Percentiles rank a stretch among this genome's conserved stretches.
phyloP scores from a whole-genome alignment of 2,113 vertebrate genomes.

The Labrus mixtus region DNA sequence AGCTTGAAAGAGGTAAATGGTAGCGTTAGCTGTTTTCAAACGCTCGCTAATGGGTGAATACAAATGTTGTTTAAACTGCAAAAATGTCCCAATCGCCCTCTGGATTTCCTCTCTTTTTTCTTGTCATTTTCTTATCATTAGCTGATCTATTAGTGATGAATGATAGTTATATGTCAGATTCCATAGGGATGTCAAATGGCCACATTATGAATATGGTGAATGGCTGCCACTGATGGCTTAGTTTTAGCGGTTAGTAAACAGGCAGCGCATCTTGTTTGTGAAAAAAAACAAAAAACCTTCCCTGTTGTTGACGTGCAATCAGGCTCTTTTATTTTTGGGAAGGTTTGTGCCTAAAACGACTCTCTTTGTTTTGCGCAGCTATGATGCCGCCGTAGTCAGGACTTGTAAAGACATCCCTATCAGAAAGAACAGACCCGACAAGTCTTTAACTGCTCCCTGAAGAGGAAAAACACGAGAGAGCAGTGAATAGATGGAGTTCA shows the following conservation, averaged over 20 bases:
- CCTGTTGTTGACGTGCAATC: slow-evolving; percentile 38
- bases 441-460: slow-evolving; percentile 84
- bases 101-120: too few species aligned
- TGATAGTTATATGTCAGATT: background rate
- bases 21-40: too few species aligned
- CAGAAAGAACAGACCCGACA: slow-evolving; percentile 84
- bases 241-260: slow-evolving; percentile 27
- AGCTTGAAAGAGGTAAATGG: too few species aligned
- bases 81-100: too few species aligned
- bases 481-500: slow-evolving; percentile 63
- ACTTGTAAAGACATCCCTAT: slow-evolving; percentile 73
- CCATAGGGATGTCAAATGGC: background rate
- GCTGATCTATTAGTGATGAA: background rate
- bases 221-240: slow-evolving; percentile 8
- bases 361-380: slow-evolving; percentile 47
- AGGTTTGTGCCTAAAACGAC: slow-evolving; percentile 23
- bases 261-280: slow-evolving; percentile 17
- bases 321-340: slow-evolving; percentile 32
- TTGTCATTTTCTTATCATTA: background rate
- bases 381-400: slow-evolving; percentile 64
- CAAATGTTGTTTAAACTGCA: background rate
- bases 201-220: background rate
- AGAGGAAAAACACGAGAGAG: slow-evolving; percentile 76
- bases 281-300: slow-evolving; percentile 43
- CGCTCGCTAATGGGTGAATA: background rate